Conservation (phyloP, 2,888 invertebrate species). For the Pemphredon lugubris region DNA sequence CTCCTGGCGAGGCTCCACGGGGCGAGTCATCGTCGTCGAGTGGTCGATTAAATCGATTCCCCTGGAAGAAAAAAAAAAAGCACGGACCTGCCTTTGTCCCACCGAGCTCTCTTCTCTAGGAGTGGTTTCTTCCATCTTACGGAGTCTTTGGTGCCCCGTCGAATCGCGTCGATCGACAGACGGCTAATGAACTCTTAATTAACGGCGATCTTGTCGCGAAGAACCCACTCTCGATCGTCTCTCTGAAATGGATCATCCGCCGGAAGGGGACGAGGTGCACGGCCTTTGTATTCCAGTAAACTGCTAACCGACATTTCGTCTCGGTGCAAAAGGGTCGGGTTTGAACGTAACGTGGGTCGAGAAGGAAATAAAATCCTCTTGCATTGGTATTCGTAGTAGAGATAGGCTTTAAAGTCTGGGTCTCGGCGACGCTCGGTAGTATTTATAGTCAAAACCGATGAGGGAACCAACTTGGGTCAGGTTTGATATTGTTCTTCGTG, state of each 20-base stretch:
- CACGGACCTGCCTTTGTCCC: constrained; percentile 19
- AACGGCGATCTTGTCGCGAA: constrained; percentile 7
- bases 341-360: no score
- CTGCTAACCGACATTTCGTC: constrained; percentile 28
- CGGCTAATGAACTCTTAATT: constrained; percentile 36
- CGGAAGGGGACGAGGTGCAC: not conserved
- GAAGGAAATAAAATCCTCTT: no score
- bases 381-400: no score
- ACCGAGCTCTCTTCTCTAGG: constrained; percentile 9
- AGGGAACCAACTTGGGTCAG: no score
- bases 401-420: no score
- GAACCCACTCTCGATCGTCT: not conserved
- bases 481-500: no score
- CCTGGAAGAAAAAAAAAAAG: constrained; percentile 18
- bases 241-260: not conserved
- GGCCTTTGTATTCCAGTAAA: not conserved
- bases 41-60: constrained; percentile 53
- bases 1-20: constrained; percentile 13
- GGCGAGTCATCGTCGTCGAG: constrained; percentile 22
- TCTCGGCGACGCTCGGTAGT: no score
- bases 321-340: no score
- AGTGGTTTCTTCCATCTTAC: constrained; percentile 25
- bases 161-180: constrained; percentile 4
- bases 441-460: no score
- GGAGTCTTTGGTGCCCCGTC: constrained; percentile 8